A percentile compares a stretch with the other conserved stretches of the same genome.
phyloP scores from a whole-genome alignment of 2,888 invertebrate species.

The Nasonia oneida region DNA sequence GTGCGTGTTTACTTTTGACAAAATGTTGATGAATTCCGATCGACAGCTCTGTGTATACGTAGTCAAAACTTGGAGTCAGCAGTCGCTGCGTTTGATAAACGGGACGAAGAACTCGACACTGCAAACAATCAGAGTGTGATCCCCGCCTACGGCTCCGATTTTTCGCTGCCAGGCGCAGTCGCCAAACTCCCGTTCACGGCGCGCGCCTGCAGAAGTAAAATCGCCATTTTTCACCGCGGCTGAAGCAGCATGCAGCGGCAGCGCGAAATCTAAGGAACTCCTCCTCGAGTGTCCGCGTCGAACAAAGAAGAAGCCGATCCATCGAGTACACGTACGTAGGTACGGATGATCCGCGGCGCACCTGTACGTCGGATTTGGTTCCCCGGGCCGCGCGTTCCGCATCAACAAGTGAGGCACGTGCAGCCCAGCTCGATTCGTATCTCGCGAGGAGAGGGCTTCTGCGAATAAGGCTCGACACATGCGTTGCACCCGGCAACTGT shows the following conservation, averaged over 20 bases:
- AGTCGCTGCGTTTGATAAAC: background rate
- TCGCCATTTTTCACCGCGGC: slow-evolving; percentile 43
- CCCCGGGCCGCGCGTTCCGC: slow-evolving; percentile 36
- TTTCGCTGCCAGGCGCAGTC: slow-evolving; percentile 40
- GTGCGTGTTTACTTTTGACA: background rate
- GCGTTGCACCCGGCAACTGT: background rate
- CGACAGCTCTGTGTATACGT: background rate
- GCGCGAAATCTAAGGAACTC: background rate
- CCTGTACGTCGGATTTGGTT: slow-evolving; percentile 24
- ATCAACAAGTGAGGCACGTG: slow-evolving; percentile 67
- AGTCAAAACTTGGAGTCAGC: slow-evolving; percentile 2
- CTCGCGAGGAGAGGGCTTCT: slow-evolving; percentile 15
- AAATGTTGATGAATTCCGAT: slow-evolving; percentile 8
- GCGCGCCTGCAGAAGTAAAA: slow-evolving; percentile 7
- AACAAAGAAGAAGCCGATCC: background rate
- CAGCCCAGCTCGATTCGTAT: slow-evolving; percentile 50
- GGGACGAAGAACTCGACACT: background rate
- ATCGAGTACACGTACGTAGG: background rate
- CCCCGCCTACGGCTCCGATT: slow-evolving; percentile 14
- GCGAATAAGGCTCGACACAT: background rate
- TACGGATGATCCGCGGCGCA: background rate
- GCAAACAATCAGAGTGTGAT: background rate
- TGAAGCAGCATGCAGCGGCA: background rate
- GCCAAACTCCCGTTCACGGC: slow-evolving; percentile 12
- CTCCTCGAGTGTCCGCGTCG: slow-evolving; percentile 1